Evolutionary conservation across 1,140 invertebrate species (phyloP).

Genomic region (Solenopsis invicta): DNA sequence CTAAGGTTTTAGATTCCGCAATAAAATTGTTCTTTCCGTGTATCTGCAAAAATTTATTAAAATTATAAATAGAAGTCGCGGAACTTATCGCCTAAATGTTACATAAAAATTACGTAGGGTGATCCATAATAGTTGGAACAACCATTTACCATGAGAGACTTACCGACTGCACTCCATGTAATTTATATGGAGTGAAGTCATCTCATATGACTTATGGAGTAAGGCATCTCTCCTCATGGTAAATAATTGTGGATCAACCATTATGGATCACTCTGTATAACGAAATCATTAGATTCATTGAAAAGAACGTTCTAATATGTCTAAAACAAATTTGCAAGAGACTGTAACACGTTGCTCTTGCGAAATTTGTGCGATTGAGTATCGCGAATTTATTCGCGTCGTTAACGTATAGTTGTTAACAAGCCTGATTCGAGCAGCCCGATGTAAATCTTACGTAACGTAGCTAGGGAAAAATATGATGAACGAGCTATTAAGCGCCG

Average conservation of each 20-base stretch:
- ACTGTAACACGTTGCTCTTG: background rate
- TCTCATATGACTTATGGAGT: no score
- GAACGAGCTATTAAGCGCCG: slow-evolving; percentile 25
- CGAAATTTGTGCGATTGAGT: background rate
- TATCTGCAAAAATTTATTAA: no score
- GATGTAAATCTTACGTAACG: slow-evolving; percentile 32
- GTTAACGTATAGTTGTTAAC: background rate
- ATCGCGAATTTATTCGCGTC: background rate
- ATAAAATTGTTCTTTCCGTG: no score
- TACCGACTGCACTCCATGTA: no score
- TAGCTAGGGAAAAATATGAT: slow-evolving; percentile 34
- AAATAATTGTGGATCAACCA: no score
- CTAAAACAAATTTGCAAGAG: background rate
- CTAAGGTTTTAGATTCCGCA: no score
- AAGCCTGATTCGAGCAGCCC: background rate
- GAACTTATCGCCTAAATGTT: background rate
- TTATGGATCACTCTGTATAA: no score
- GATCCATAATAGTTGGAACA: no score
- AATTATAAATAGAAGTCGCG: background rate
- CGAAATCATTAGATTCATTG: background rate
- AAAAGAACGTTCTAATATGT: background rate
- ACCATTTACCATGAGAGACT: no score
- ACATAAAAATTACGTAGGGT: background rate
- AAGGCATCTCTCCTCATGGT: no score
- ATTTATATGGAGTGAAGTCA: no score